Evolutionary conservation across 2,888 invertebrate species (phyloP).

Genomic region (Pelosia muscerda): DNA sequence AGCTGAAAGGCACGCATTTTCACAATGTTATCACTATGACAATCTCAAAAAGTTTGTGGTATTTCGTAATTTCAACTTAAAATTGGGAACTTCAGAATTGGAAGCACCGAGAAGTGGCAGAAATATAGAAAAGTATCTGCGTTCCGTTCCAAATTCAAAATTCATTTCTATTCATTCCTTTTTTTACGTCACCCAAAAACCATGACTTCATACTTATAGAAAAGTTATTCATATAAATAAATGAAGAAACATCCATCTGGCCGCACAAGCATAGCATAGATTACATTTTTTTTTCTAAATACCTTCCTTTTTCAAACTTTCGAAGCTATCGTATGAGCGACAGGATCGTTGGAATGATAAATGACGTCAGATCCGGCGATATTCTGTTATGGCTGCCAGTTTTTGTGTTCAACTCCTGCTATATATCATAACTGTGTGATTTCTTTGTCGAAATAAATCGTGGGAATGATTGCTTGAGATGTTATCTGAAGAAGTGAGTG

Average conservation of each 20-base stretch:
- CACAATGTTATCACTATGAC: no score
- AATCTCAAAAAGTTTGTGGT: no score
- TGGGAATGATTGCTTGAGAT: conserved; percentile 1
- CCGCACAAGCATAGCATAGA: conserved; percentile 22
- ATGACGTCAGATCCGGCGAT: conserved; percentile 36
- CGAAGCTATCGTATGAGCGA: conserved; percentile 37
- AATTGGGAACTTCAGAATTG: no score
- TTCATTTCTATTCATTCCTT: no score
- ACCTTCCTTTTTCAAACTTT: conserved; percentile 28
- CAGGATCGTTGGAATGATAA: conserved; percentile 48
- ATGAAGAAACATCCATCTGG: conserved; percentile 18
- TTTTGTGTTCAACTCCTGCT: conserved; percentile 34
- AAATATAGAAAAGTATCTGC: no score
- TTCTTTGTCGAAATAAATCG: conserved; percentile 17
- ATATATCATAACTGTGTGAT: conserved; percentile 23
- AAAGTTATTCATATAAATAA: not conserved
- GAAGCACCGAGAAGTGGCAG: no score
- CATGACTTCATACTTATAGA: no score
- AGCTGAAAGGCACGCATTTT: no score
- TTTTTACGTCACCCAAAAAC: no score
- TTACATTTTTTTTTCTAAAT: conserved; percentile 19
- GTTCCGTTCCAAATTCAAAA: no score
- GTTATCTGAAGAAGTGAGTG: not conserved
- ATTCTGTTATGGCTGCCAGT: conserved; percentile 20
- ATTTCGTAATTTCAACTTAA: no score